phyloP scores from a whole-genome alignment of 2,888 invertebrate genomes.

The Seira musarum region DNA sequence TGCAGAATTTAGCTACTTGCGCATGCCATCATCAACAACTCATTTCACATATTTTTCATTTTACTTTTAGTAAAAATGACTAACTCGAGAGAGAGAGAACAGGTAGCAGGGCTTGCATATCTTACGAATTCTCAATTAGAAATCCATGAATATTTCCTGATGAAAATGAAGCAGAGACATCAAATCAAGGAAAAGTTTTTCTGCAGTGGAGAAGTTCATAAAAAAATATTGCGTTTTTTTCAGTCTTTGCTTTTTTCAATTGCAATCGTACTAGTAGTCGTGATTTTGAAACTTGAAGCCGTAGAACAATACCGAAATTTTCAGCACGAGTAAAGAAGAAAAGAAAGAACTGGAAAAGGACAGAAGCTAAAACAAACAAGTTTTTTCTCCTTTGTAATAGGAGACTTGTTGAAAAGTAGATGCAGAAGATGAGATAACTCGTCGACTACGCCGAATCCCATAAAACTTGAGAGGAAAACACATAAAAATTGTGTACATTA shows the following conservation, averaged over 20 bases:
- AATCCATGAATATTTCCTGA: neutral
- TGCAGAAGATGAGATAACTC: neutral
- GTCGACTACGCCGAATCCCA: too few species aligned
- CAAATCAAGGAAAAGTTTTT: too few species aligned
- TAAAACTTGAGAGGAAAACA: slow-evolving; percentile 8
- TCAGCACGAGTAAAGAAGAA: neutral
- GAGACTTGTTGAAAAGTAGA: neutral
- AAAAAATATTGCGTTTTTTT: neutral
- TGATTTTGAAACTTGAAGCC: neutral
- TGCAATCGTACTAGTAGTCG: neutral
- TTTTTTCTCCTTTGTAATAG: neutral
- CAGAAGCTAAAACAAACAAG: neutral
- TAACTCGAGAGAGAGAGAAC: neutral
- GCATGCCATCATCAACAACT: neutral
- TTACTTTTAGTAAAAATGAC: neutral
- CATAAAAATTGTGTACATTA: neutral
- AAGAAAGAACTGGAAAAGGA: neutral
- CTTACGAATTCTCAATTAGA: too few species aligned
- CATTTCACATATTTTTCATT: neutral
- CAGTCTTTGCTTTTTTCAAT: neutral
- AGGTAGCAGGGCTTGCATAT: neutral
- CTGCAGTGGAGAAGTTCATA: too few species aligned
- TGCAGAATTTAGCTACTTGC: slow-evolving; percentile 21
- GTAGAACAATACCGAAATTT: neutral
- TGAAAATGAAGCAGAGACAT: too few species aligned